Percentiles rank a stretch among this genome's conserved stretches.
phyloP scores from a whole-genome alignment of 2,113 vertebrate species.

The Muscicapa adusta region DNA sequence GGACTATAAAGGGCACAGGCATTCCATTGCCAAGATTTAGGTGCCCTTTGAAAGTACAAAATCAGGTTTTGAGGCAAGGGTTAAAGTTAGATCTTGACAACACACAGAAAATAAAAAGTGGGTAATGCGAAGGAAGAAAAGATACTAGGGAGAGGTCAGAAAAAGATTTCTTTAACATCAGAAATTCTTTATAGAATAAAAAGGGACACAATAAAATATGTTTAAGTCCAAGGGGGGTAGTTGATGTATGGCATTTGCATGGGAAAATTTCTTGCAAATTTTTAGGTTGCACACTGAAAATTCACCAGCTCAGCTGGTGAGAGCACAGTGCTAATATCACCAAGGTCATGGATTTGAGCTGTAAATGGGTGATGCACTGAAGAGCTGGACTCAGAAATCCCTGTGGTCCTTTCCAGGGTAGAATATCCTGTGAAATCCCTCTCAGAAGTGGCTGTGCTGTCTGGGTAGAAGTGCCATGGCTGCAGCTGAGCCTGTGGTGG shows the following conservation, averaged over 20 bases:
- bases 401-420: not conserved
- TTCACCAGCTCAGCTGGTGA: not conserved
- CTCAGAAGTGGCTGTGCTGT: not conserved
- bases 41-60: not conserved
- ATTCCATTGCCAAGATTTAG: not conserved
- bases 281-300: not conserved
- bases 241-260: not conserved
- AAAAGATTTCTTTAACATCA: not conserved
- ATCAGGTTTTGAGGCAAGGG: not conserved
- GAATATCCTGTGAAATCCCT: not conserved
- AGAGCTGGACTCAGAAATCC: not conserved
- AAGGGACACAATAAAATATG: not conserved
- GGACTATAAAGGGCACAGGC: not conserved
- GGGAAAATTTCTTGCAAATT: not conserved
- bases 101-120: not conserved
- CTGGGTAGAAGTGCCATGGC: not conserved
- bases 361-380: not conserved
- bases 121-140: not conserved
- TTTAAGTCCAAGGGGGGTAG: not conserved
- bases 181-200: not conserved
- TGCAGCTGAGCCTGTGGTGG: not conserved
- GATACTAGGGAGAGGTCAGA: not conserved
- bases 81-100: not conserved
- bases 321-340: rapidly evolving
- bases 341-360: not conserved